These are phyloP conservation scores for Allobates femoralis DNA, from an alignment of 2,797 vertebrate species.

Conservation along the genomic window DNA sequence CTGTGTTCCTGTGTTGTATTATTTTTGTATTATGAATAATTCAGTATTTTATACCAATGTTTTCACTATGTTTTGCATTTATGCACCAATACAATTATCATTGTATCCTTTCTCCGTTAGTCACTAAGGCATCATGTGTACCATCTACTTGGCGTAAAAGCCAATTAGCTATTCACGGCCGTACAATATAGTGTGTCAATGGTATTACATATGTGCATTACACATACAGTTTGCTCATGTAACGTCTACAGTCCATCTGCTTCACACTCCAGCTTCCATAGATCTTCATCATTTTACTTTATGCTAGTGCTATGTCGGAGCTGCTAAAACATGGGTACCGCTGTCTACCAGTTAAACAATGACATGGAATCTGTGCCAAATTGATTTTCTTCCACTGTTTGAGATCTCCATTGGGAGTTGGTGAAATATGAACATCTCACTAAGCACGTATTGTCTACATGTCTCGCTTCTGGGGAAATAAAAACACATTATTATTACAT, in stretches of 20 bases:
- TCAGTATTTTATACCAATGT: neutral
- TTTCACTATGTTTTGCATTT: neutral
- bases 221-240: neutral
- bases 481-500: conserved; percentile 19
- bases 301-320: conserved; percentile 37
- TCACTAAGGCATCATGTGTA: neutral
- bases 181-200: neutral
- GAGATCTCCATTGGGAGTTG: conserved; percentile 45
- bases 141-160: neutral
- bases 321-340: conserved; percentile 41
- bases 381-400: conserved; percentile 57
- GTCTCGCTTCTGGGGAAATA: conserved; percentile 24
- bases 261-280: conserved; percentile 8
- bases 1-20: neutral
- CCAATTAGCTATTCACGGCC: neutral
- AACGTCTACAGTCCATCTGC: neutral
- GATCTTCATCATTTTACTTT: conserved; percentile 44
- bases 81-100: neutral
- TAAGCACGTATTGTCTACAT: conserved; percentile 46
- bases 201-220: neutral
- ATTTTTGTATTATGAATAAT: neutral
- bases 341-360: conserved; percentile 58
- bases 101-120: neutral
- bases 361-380: conserved; percentile 58
- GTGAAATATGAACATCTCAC: conserved; percentile 51